These are phyloP conservation scores for Lineus longissimus DNA, from an alignment of 1,140 invertebrate species.

Conservation along the genomic window DNA sequence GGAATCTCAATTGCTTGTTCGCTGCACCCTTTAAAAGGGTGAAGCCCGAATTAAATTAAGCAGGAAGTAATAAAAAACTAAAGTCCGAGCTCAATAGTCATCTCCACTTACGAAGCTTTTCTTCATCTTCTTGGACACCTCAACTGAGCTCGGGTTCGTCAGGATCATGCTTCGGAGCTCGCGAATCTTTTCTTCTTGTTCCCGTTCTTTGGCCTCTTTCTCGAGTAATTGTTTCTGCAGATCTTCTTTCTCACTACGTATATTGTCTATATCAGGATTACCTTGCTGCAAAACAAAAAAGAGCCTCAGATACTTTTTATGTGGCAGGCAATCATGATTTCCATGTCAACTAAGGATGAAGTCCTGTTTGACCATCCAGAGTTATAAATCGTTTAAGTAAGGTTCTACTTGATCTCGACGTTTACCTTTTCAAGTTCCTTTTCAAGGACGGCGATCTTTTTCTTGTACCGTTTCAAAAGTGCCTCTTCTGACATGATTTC, in stretches of 20 bases:
- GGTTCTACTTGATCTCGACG: too few relatives aligned
- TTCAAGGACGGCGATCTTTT: conserved; percentile 36
- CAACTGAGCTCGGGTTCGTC: conserved; percentile 10
- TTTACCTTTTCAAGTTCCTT: conserved; percentile 35
- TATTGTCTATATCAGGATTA: conserved; percentile 16
- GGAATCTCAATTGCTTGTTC: neutral
- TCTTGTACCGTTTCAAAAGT: conserved; percentile 37
- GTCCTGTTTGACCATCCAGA: neutral
- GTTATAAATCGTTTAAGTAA: too few relatives aligned
- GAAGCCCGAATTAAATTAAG: neutral
- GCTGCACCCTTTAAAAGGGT: neutral
- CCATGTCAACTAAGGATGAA: neutral
- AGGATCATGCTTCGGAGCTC: conserved; percentile 24
- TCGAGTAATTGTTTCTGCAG: conserved; percentile 29
- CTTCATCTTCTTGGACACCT: conserved; percentile 9
- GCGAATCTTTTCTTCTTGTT: conserved; percentile 29
- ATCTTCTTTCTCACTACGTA: conserved; percentile 30
- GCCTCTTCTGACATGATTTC: conserved; percentile 53
- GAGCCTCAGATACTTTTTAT: neutral
- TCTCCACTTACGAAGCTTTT: too few relatives aligned
- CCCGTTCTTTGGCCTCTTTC: conserved; percentile 23
- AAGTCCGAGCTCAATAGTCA: too few relatives aligned
- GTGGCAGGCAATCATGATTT: neutral
- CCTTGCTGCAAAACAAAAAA: neutral
- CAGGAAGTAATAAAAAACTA: neutral